phyloP scores from a whole-genome alignment of 2,888 invertebrate genomes.

The Rotaria socialis region DNA sequence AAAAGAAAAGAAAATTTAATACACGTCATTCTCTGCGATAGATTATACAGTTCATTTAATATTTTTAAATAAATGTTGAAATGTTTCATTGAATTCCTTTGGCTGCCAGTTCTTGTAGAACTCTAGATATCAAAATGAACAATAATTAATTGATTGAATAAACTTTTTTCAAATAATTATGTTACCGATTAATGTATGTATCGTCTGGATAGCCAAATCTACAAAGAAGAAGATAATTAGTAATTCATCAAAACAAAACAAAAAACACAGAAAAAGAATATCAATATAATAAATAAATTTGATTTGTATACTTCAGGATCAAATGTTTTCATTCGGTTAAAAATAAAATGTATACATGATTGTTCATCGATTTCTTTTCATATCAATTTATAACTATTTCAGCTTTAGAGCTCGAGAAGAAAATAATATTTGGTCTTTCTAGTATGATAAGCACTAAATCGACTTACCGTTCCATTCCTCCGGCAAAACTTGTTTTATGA shows the following conservation, averaged over 20 bases:
- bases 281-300: too few species aligned
- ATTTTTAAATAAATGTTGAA: background rate
- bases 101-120: background rate
- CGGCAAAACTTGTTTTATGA: slow-evolving; percentile 52
- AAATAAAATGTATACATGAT: too few species aligned
- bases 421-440: too few species aligned
- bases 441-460: too few species aligned
- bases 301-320: too few species aligned
- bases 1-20: background rate
- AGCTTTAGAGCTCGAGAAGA: too few species aligned
- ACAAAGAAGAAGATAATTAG: background rate
- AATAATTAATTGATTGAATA: background rate
- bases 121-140: background rate
- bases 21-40: background rate
- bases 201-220: background rate
- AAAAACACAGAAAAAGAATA: too few species aligned
- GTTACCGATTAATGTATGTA: background rate
- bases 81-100: background rate
- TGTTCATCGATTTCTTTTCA: too few species aligned
- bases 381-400: too few species aligned
- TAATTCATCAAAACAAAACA: too few species aligned
- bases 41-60: background rate
- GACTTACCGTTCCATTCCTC: slow-evolving; percentile 50
- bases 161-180: background rate
- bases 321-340: too few species aligned